These are phyloP conservation scores for Phortica variegata DNA, from an alignment of 1,140 invertebrate species.

Conservation along the genomic window DNA sequence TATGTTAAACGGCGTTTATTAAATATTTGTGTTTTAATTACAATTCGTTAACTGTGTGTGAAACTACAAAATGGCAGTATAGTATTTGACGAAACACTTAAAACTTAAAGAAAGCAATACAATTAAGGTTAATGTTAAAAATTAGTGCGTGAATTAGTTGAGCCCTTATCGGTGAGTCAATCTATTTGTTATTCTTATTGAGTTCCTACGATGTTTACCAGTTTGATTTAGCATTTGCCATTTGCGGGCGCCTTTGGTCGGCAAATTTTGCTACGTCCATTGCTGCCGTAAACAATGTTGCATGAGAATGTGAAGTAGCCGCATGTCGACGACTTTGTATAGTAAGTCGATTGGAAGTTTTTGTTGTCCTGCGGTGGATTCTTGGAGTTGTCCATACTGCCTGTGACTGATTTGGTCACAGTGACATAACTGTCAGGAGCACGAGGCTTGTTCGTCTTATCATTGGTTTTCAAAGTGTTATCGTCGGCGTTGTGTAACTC, in stretches of 20 bases:
- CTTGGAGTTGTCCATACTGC: slow-evolving; percentile 65
- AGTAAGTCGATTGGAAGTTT: slow-evolving; percentile 74
- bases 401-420: slow-evolving; percentile 75
- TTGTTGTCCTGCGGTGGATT: slow-evolving; percentile 62
- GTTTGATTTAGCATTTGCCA: slow-evolving; percentile 50
- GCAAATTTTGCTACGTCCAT: slow-evolving; percentile 76
- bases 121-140: slow-evolving; percentile 25
- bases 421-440: slow-evolving; percentile 65
- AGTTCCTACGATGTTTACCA: no score
- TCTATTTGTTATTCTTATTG: no score
- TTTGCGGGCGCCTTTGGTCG: slow-evolving; percentile 66
- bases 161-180: slow-evolving; percentile 30
- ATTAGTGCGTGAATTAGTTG: slow-evolving; percentile 7
- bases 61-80: no score
- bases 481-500: slow-evolving; percentile 30
- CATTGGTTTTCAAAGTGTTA: slow-evolving; percentile 50
- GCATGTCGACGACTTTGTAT: slow-evolving; percentile 80
- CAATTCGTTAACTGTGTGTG: no score
- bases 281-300: slow-evolving; percentile 73
- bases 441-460: slow-evolving; percentile 46
- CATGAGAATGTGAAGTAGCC: slow-evolving; percentile 83
- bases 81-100: no score
- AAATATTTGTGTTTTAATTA: no score
- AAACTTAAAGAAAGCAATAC: slow-evolving; percentile 23
- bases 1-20: no score